Base-by-base conservation (phyloP, 1,140 invertebrate species). In the Ptiloglossa arizonensis region DNA sequence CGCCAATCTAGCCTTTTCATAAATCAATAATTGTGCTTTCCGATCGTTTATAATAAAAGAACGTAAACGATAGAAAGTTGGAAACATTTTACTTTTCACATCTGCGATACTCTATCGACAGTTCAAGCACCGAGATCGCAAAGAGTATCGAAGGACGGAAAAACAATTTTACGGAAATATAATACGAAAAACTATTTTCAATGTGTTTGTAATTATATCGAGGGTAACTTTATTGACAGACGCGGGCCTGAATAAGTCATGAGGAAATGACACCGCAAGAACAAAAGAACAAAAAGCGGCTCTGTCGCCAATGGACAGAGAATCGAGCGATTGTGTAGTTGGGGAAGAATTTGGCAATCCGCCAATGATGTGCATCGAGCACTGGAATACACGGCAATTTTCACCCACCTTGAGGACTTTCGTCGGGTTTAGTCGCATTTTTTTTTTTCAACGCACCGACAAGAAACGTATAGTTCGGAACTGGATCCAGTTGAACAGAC, bases 341-440 rank as follows among this genome's bases (percentile, higher is more conserved):
- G 41, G 1, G 32, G 3, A 38, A 29, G 35, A 73, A 24, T 24
- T 46, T 76, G 73, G 73, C 73, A 1, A 15, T 8, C 27, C 22
- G 64, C 73, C 73, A 76, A 38, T 29, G 24, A 50, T 50, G 64
- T 22, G 32, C 64, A 50, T 22, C 54, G 22, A 59, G 29, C 59
- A 32, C 44, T 6, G 11, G 19, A 13, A 59, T 27, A 48, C 38
- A 32, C 29, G 41, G 46, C 32, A 38, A 69, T 76, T 76, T 69
- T 48, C 66, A 60, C 64, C 73, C 35, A 57, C 72, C n/a, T 57
- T n/a, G n/a, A 67, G 6, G 52, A 29, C 19, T 48, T 59, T 59
- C 17, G 32, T 8, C 41, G 19, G 5, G 22, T 27, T 50, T 17
- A 15, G 11, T 4, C 32, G 17, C 0, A 1, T 5, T n/a, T 27